These are phyloP conservation scores for Harlomillsia oculata DNA, from an alignment of 1,140 invertebrate genomes.

Conservation along the genomic window DNA sequence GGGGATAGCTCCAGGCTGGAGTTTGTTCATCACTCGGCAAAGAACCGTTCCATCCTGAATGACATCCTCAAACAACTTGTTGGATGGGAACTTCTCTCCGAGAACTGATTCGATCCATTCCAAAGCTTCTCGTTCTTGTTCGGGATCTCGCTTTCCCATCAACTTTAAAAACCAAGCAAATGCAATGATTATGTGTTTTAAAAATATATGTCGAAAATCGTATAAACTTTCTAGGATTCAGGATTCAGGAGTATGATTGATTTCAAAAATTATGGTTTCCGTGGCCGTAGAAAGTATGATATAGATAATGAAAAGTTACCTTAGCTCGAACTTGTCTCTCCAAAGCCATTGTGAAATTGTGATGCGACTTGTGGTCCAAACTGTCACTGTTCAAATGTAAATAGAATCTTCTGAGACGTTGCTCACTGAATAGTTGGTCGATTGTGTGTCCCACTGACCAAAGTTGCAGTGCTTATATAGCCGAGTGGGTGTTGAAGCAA, in stretches of 20 bases:
- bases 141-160: constrained; percentile 68
- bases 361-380: no score
- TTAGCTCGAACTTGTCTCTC: constrained; percentile 69
- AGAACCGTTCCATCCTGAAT: constrained; percentile 77
- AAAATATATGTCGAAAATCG: neutral
- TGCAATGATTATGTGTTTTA: neutral
- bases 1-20: constrained; percentile 64
- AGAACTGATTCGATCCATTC: constrained; percentile 79
- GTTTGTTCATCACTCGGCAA: constrained; percentile 82
- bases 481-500: no score
- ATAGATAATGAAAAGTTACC: no score
- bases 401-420: no score
- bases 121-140: constrained; percentile 71
- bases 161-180: constrained; percentile 50
- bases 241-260: no score
- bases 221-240: constrained; percentile 3
- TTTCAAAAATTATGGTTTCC: no score
- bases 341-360: constrained; percentile 55
- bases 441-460: constrained; percentile 11
- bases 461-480: constrained; percentile 17
- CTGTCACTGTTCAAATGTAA: no score
- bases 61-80: constrained; percentile 56
- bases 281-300: no score
- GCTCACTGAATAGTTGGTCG: no score
- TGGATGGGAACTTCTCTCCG: constrained; percentile 62